A percentile compares a stretch with the other conserved stretches of the same genome.
Conservation (phyloP, 2,888 invertebrate genomes). For the Oxycera nigricornis region DNA sequence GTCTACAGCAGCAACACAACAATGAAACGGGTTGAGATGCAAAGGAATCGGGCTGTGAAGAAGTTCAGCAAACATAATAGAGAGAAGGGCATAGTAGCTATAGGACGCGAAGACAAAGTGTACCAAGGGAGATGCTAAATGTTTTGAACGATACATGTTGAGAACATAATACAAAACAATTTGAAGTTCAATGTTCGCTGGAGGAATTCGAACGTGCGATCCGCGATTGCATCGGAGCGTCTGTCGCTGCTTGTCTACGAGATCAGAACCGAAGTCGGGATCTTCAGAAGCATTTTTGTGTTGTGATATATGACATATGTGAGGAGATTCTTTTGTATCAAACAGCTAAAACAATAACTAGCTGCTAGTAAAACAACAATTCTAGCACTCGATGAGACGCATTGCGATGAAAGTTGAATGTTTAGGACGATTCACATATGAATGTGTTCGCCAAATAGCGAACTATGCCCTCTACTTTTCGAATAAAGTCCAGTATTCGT, state of each 20-base stretch:
- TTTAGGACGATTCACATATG: too few relatives aligned
- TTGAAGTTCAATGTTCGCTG: slow-evolving; percentile 19
- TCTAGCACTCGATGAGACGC: too few relatives aligned
- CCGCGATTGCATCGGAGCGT: slow-evolving; percentile 5
- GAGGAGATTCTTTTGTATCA: too few relatives aligned
- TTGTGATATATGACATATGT: slow-evolving; percentile 26
- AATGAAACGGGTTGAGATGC: too few relatives aligned
- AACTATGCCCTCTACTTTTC: too few relatives aligned
- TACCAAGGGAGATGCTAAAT: not conserved
- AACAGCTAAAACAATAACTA: too few relatives aligned
- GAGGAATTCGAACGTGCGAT: slow-evolving; percentile 19
- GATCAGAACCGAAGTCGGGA: slow-evolving; percentile 7
- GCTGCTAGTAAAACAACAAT: too few relatives aligned
- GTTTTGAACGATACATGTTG: not conserved
- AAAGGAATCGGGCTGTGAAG: slow-evolving; percentile 13
- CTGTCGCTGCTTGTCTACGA: slow-evolving; percentile 5
- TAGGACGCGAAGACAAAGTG: not conserved
- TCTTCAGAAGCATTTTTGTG: slow-evolving; percentile 23
- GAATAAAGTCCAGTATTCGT: too few relatives aligned
- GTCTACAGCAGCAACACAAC: too few relatives aligned
- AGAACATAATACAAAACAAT: slow-evolving; percentile 10
- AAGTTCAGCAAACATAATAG: not conserved
- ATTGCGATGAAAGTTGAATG: too few relatives aligned
- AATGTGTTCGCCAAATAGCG: too few relatives aligned
- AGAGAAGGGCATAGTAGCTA: not conserved